Conservation (phyloP, 2,888 invertebrate species). For the Acanthosoma haemorrhoidale region DNA sequence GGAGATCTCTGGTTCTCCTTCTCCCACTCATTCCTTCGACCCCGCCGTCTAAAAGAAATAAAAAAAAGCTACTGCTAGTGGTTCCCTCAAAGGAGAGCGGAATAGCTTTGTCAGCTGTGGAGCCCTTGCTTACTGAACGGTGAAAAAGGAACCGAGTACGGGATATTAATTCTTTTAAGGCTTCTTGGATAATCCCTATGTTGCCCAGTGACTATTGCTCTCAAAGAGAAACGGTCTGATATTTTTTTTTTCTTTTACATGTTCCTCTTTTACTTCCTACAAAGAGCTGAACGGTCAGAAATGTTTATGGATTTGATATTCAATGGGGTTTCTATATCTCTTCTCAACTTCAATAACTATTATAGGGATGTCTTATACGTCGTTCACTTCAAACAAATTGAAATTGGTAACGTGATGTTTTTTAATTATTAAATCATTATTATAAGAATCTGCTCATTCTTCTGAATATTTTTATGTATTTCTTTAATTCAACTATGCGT, state of each 20-base stretch:
- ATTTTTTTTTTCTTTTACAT: not conserved
- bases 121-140: not conserved
- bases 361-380: no score
- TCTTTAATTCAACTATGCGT: no score
- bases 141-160: not conserved
- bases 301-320: no score
- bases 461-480: no score
- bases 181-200: not conserved
- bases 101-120: not conserved
- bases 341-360: no score
- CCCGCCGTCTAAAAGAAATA: not conserved
- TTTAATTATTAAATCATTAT: no score
- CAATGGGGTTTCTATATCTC: no score
- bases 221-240: not conserved
- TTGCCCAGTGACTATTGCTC: not conserved
- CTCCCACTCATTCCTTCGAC: not conserved
- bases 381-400: no score
- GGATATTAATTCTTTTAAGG: conserved; percentile 16
- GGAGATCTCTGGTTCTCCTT: not conserved
- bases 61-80: not conserved
- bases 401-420: no score
- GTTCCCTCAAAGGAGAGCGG: not conserved
- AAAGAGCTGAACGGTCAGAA: no score
- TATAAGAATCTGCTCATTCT: no score
- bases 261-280: not conserved